A percentile compares a stretch with the other conserved stretches of the same genome.
Conservation (phyloP, 2,797 vertebrate genomes). For the Pantherophis alleghaniensis region DNA sequence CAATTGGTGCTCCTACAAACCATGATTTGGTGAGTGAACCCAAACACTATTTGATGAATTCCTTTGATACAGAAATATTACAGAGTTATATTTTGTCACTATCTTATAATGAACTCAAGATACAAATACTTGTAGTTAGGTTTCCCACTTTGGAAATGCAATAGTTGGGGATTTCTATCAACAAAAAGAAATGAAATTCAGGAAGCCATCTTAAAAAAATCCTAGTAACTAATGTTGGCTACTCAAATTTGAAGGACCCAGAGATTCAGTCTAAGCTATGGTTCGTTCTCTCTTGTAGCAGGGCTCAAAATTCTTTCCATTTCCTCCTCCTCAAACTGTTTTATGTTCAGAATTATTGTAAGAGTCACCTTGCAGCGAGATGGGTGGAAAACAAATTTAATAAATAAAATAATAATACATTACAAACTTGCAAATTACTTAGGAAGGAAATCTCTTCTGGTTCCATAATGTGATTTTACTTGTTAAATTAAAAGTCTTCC, state of each 20-base stretch:
- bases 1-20: neutral
- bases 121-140: neutral
- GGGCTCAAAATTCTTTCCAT: slow-evolving; percentile 20
- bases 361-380: neutral
- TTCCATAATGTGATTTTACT: slow-evolving; percentile 42
- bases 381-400: neutral
- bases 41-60: neutral
- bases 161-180: neutral
- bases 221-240: rapidly evolving
- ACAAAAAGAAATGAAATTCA: neutral
- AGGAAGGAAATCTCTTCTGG: slow-evolving; percentile 16
- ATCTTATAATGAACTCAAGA: neutral
- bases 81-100: neutral
- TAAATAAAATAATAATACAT: neutral
- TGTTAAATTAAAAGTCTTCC: slow-evolving; percentile 25
- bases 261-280: neutral
- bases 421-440: slow-evolving; percentile 36
- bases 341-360: slow-evolving; percentile 12
- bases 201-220: slow-evolving; percentile 23
- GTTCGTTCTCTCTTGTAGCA: neutral
- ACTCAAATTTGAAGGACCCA: neutral
- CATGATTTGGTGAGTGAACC: neutral
- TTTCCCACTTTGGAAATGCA: slow-evolving; percentile 24
- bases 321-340: slow-evolving; percentile 11
- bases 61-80: neutral